A percentile compares a stretch with the other conserved stretches of the same genome.
These are phyloP conservation scores for Saccostrea echinata DNA, from an alignment of 1,140 invertebrate species.

Conservation along the genomic window DNA sequence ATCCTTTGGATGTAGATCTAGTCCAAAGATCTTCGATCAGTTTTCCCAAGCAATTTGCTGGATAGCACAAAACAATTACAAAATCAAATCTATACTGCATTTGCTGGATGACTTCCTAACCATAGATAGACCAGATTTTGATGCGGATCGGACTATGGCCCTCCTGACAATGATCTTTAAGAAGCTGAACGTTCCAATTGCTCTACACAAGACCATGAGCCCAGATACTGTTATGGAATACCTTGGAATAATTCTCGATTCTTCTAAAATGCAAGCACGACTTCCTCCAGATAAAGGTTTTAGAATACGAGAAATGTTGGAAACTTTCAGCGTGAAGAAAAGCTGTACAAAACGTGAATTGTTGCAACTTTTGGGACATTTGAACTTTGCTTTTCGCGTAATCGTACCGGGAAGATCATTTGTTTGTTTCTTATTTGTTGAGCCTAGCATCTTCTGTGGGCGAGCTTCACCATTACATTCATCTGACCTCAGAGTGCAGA, in stretches of 20 bases:
- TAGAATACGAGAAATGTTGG: conserved; percentile 14
- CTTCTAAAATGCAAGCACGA: conserved; percentile 46
- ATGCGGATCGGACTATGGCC: background rate
- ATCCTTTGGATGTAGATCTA: conserved; percentile 24
- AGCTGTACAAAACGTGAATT: conserved; percentile 53
- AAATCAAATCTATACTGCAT: conserved; percentile 23
- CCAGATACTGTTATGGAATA: conserved; percentile 44
- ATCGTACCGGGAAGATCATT: conserved; percentile 42
- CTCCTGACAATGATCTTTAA: background rate
- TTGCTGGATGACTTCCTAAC: conserved; percentile 47
- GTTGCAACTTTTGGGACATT: conserved; percentile 43
- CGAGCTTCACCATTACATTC: conserved; percentile 45
- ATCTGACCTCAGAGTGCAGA: conserved; percentile 36
- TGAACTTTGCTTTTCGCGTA: conserved; percentile 44
- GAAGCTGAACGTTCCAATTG: background rate
- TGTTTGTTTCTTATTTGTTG: conserved; percentile 41
- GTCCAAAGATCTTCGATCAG: conserved; percentile 50
- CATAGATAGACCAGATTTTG: background rate
- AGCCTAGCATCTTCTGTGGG: conserved; percentile 32
- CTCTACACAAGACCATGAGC: conserved; percentile 29
- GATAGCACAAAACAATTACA: conserved; percentile 43
- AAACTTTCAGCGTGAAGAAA: conserved; percentile 12
- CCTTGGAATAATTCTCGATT: conserved; percentile 48
- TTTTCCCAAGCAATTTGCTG: conserved; percentile 41
- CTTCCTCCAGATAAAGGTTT: conserved; percentile 42